Conservation (phyloP, 2,797 vertebrate species). For the Labeo calbasu region DNA sequence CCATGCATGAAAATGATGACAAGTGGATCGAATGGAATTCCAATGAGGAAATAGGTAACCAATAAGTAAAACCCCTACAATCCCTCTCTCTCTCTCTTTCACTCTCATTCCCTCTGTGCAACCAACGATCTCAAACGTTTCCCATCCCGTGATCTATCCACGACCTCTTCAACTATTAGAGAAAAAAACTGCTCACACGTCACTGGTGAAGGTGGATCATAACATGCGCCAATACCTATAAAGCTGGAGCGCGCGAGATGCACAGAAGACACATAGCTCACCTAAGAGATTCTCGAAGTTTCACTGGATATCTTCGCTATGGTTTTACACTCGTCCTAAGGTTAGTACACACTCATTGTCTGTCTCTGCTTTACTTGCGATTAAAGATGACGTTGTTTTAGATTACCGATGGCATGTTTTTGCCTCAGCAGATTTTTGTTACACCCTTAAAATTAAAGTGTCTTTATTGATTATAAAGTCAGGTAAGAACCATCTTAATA, state of each 20-base stretch:
- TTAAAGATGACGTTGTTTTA: not conserved
- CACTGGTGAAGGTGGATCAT: constrained; percentile 81
- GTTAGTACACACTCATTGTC: constrained; percentile 54
- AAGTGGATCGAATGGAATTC: constrained; percentile 22
- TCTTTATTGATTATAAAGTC: not conserved
- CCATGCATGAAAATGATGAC: not conserved
- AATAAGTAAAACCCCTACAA: not conserved
- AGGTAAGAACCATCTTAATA: not conserved
- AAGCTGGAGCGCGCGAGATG: constrained; percentile 67
- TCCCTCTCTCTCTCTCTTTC: constrained; percentile 6
- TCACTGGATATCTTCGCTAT: constrained; percentile 30
- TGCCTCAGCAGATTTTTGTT: not conserved
- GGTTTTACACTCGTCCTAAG: constrained; percentile 43
- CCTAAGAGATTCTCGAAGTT: constrained; percentile 25
- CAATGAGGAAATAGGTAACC: constrained; percentile 29
- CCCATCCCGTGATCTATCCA: constrained; percentile 65
- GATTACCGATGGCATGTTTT: not conserved
- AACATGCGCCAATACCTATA: constrained; percentile 76
- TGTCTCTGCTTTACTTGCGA: not conserved
- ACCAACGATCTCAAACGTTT: constrained; percentile 54
- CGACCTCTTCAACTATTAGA: constrained; percentile 74
- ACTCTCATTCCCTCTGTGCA: constrained; percentile 38
- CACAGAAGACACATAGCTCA: constrained; percentile 57
- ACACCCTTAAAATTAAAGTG: not conserved
- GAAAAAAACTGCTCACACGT: constrained; percentile 66